phyloP scores from a whole-genome alignment of 2,888 invertebrate genomes.

The Operophtera brumata region DNA sequence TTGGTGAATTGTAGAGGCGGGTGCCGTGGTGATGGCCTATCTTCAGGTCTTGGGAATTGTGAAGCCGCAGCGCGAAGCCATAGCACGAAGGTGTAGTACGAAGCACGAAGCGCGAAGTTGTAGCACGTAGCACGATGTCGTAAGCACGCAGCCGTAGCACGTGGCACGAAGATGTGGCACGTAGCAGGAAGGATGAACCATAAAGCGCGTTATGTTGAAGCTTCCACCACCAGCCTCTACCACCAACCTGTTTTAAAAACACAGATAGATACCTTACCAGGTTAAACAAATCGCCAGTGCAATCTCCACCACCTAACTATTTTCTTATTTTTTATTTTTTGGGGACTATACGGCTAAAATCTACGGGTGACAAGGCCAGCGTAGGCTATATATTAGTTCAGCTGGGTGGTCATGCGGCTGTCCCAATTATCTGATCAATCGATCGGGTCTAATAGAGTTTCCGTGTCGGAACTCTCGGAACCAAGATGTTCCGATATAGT shows the following conservation, averaged over 20 bases:
- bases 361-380: too few species aligned
- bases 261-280: too few species aligned
- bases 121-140: constrained; percentile 6
- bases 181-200: neutral
- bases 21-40: neutral
- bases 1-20: neutral
- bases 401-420: too few species aligned
- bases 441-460: constrained; percentile 59
- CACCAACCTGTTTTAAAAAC: constrained; percentile 1
- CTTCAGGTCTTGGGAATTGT: neutral
- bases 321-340: too few species aligned
- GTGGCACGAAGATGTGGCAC: constrained; percentile 3
- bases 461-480: constrained; percentile 47
- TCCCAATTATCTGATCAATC: constrained; percentile 1
- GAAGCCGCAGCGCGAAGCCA: constrained; percentile 1
- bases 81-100: constrained; percentile 5
- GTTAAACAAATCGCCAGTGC: neutral
- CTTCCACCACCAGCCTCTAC: constrained; percentile 14
- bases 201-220: too few species aligned
- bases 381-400: too few species aligned
- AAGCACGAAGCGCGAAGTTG: constrained; percentile 6
- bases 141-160: constrained; percentile 8
- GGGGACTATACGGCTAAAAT: too few species aligned
- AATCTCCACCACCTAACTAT: too few species aligned
- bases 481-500: too few species aligned